phyloP scores from a whole-genome alignment of 1,140 invertebrate genomes.

The Sitophilus oryzae region DNA sequence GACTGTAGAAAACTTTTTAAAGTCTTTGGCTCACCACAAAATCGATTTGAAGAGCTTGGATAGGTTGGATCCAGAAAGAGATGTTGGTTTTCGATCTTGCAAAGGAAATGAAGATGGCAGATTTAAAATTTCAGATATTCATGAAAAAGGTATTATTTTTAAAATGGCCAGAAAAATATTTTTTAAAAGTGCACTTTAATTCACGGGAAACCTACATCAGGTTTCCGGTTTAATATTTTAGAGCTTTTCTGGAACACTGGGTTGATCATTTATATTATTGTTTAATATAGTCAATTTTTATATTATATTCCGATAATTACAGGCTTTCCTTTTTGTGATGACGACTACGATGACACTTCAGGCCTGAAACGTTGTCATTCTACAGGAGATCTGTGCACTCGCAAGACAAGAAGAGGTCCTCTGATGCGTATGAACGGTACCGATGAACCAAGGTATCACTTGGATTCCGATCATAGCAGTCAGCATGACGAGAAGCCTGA shows the following conservation, averaged over 20 bases:
- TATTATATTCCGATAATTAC: no score
- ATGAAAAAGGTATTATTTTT: slow-evolving; percentile 46
- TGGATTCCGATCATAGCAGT: slow-evolving; percentile 49
- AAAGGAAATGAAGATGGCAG: slow-evolving; percentile 48
- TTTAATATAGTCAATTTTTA: no score
- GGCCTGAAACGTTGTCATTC: slow-evolving; percentile 47
- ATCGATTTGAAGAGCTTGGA: slow-evolving; percentile 41
- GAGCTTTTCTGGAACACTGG: no score
- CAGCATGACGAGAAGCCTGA: slow-evolving; percentile 49
- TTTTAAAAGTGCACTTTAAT: no score
- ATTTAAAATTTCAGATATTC: slow-evolving; percentile 52
- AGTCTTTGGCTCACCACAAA: slow-evolving; percentile 47
- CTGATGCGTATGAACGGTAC: slow-evolving; percentile 35
- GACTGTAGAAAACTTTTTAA: slow-evolving; percentile 52
- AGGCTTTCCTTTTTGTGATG: slow-evolving; percentile 44
- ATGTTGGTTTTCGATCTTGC: slow-evolving; percentile 37
- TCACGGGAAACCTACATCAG: no score
- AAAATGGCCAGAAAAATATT: no score
- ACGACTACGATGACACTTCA: slow-evolving; percentile 41
- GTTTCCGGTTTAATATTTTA: no score
- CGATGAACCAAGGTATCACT: slow-evolving; percentile 44
- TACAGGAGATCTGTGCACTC: slow-evolving; percentile 47
- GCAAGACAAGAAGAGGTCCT: slow-evolving; percentile 33
- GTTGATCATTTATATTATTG: no score
- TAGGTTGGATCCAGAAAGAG: slow-evolving; percentile 32